Percentiles rank a stretch among this genome's conserved stretches.
Conservation (phyloP, 2,797 vertebrate species). For the Momotus momota region DNA sequence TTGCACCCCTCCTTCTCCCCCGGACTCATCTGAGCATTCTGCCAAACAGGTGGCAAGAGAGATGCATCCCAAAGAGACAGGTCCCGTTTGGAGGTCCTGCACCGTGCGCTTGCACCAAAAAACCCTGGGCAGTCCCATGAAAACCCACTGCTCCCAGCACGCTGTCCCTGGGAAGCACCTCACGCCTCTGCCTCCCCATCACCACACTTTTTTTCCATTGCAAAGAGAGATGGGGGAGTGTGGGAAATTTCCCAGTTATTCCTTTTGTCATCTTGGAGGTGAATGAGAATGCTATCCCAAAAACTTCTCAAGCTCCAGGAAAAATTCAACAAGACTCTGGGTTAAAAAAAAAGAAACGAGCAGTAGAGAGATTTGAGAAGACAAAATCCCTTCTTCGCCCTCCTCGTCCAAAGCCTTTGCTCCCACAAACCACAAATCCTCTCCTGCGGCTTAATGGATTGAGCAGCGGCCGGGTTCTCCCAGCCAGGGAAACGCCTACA, state of each 20-base stretch:
- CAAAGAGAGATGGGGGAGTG: not conserved
- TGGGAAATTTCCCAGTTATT: not conserved
- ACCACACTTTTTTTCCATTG: too few species aligned
- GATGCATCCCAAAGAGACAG: accelerated
- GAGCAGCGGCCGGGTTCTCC: accelerated
- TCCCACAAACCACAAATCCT: accelerated
- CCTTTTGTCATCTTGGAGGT: not conserved
- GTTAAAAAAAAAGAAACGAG: not conserved
- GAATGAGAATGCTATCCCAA: not conserved
- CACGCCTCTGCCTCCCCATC: not conserved
- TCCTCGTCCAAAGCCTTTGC: not conserved
- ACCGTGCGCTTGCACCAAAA: not conserved
- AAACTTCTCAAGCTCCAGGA: not conserved
- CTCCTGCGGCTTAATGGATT: accelerated
- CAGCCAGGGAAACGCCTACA: not conserved
- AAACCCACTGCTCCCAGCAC: accelerated
- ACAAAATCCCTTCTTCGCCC: not conserved
- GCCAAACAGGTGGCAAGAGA: accelerated
- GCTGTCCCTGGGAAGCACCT: not conserved
- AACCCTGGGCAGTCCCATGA: accelerated
- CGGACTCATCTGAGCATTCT: accelerated
- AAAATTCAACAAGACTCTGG: not conserved
- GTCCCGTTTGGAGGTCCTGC: accelerated
- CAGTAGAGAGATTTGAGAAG: not conserved
- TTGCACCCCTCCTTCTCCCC: not conserved